Conservation (phyloP, 23 tunicate species). For the Styela clava region DNA sequence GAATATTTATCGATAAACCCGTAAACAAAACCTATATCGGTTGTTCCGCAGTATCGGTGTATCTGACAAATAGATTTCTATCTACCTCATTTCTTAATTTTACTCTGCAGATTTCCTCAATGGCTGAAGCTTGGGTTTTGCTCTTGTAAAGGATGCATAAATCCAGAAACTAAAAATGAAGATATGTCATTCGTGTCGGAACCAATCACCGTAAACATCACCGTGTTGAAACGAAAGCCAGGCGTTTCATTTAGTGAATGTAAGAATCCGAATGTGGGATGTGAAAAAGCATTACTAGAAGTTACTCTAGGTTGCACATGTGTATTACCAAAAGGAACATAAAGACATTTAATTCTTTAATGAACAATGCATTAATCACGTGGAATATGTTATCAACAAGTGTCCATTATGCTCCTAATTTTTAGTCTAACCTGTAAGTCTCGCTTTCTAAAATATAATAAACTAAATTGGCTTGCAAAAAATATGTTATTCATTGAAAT, state of each 20-base stretch:
- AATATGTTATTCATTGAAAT: no score
- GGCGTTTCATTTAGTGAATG: not conserved
- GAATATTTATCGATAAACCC: no score
- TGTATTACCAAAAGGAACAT: not conserved
- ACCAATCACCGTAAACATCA: conserved; percentile 8
- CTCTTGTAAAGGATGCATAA: conserved; percentile 26
- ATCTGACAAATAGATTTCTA: no score
- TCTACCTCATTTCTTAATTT: no score
- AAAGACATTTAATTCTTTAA: not conserved
- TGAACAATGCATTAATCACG: no score
- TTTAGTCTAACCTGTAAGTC: no score
- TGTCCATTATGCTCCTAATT: no score
- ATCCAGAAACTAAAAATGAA: conserved; percentile 16
- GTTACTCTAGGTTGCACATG: conserved; percentile 18
- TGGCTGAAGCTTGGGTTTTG: conserved; percentile 15
- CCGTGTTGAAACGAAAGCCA: not conserved
- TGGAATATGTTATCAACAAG: no score
- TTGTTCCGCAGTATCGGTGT: no score
- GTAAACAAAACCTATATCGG: no score
- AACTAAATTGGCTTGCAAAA: no score
- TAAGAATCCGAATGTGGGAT: not conserved
- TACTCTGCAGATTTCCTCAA: conserved; percentile 14
- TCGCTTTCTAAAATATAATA: no score
- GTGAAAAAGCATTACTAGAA: not conserved
- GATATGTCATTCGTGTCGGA: not conserved